phyloP scores from a whole-genome alignment of 2,888 invertebrate genomes.

The Meliscaeva auricollis region DNA sequence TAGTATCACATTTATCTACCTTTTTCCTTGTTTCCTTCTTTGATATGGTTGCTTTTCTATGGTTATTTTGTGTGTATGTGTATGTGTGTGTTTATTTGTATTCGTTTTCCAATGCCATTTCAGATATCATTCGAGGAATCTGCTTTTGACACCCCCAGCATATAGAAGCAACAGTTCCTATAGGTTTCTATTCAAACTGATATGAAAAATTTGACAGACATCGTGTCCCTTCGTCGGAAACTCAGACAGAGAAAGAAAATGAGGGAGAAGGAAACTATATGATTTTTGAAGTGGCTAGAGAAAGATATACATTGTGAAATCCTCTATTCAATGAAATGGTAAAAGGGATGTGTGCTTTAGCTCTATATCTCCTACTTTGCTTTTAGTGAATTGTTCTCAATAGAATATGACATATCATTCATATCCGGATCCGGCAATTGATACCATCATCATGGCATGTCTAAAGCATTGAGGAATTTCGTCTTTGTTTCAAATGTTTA shows the following conservation, averaged over 20 bases:
- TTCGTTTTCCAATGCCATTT: conserved; percentile 16
- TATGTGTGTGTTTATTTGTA: not conserved
- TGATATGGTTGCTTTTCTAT: not conserved
- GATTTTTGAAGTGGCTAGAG: not conserved
- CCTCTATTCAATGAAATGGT: conserved; percentile 7
- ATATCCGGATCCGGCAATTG: conserved; percentile 36
- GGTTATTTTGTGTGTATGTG: not conserved
- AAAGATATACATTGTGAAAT: not conserved
- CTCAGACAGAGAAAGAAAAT: not conserved
- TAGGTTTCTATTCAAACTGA: conserved; percentile 1
- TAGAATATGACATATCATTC: conserved; percentile 36
- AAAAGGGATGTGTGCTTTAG: conserved; percentile 49
- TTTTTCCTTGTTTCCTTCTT: not conserved
- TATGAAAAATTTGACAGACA: conserved; percentile 23
- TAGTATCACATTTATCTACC: not conserved
- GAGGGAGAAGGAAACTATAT: not conserved
- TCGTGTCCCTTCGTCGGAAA: conserved; percentile 26
- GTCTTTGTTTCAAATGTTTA: conserved; percentile 8
- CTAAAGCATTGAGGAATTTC: conserved; percentile 4
- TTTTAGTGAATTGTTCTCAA: conserved; percentile 39
- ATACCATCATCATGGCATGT: not conserved
- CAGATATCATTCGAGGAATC: conserved; percentile 57
- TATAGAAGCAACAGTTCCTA: conserved; percentile 47
- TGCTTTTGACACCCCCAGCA: conserved; percentile 52
- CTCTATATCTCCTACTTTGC: conserved; percentile 49